Percentiles rank a stretch among this genome's conserved stretches.
Conservation (phyloP, 30 jellyfish, hydroid and myxozoan species). For the Aurelia coerulea region DNA sequence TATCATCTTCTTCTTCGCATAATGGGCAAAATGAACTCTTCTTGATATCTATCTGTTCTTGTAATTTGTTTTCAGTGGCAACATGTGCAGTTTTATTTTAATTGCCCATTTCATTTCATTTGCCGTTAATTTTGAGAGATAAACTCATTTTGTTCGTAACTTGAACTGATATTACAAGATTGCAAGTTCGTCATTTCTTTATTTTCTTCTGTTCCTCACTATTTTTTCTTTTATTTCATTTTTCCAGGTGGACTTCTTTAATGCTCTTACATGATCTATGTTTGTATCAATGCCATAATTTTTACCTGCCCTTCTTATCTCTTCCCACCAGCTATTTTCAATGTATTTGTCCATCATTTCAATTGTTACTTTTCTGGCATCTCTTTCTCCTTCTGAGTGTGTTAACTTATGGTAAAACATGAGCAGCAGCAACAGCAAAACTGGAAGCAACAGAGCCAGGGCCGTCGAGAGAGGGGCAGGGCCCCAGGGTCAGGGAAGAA, state of each 20-base stretch:
- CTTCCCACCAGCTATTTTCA: constrained; percentile 10
- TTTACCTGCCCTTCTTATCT: background rate
- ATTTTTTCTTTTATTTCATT: background rate
- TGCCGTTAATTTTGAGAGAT: background rate
- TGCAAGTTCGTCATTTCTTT: background rate
- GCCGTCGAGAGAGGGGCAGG: too few species aligned
- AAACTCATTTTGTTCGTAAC: background rate
- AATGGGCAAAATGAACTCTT: too few species aligned
- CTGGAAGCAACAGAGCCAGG: too few species aligned
- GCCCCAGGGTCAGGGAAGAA: too few species aligned
- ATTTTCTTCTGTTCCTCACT: background rate
- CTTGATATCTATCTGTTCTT: too few species aligned
- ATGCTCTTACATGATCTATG: background rate
- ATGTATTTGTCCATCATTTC: background rate
- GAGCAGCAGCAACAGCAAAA: too few species aligned
- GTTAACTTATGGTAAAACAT: background rate
- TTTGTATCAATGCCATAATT: constrained; percentile 5
- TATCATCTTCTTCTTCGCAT: too few species aligned
- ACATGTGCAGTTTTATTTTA: too few species aligned
- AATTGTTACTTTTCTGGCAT: constrained; percentile 1
- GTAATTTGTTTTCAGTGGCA: too few species aligned
- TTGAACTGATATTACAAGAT: background rate
- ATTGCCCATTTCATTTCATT: background rate
- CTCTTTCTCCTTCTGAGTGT: constrained; percentile 2
- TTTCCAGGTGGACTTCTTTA: constrained; percentile 9